Base-by-base conservation (phyloP, 2,797 vertebrate genomes). In the Luscinia luscinia region DNA sequence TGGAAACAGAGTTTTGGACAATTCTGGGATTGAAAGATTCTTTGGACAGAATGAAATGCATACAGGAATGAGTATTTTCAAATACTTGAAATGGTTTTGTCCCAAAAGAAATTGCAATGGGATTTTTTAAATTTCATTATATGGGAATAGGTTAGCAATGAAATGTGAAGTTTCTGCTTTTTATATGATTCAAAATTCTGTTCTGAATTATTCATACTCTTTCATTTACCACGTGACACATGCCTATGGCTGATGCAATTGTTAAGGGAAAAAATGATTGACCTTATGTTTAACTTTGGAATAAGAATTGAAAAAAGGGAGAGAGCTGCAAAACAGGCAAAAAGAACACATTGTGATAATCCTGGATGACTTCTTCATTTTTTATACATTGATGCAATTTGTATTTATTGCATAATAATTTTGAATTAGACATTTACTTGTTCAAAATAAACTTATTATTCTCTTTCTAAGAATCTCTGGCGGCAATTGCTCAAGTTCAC, bases 241-340 rank as follows among this genome's bases (percentile, higher is more conserved):
- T 82, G 87, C 80, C 46, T 94, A 94, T 68, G 87, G 96, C 96
- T 96, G 96, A 97, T 97, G 95, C 95, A 97, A 97, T 84, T 94
- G 38, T 61, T 84, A 79, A 87, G 49, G 48, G 81, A 83, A 88
- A 91, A 82, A 87, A 87, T 26, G 4, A 45, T 46, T 90, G 43
- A 95, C 70, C 74, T n/a, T 54, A 48, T 34, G 36, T 28, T 63
- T 94, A 59, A 88, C 72, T 91, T 93, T 93, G 58, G n/a, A 86
- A 84, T 68, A 77, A 61, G 67, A 90, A 63, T 30, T 59, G 58
- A 18, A 79, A 84, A 55, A 34, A 27, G 6, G 11, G 18, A 15
- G 17, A 82, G 57, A 28, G n/a, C 12, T 92, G 36, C 30, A 89
- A 93, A 90, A 77, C 11, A 84, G 18, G 24, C 49, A 81, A 52